Evolutionary conservation across 2,888 invertebrate species (phyloP), one percentile per base, ranked within the genome.

Genomic region (Drosophila basisetae): DNA sequence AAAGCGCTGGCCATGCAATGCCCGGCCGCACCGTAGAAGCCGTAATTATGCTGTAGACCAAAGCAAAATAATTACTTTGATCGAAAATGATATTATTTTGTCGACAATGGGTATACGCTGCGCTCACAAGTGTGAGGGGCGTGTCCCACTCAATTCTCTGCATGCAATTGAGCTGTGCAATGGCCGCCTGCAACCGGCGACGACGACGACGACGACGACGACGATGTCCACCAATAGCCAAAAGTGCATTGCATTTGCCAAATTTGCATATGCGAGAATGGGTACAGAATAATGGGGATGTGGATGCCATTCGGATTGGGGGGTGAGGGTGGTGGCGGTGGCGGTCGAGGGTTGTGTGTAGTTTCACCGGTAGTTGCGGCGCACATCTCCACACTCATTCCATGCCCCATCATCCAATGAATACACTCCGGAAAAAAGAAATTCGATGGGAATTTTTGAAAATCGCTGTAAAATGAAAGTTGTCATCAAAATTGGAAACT

Each of bases 21-120:
- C 66, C 67, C 37, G 47, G 50, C 66, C 43, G 35, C 49, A 54
- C 62, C 62, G 73, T 68, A 73, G 78, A 78, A 78, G 79, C 83
- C 84, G 74, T 85, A 89, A 89, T 89, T 90, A 89, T 89, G 90
- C 90, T 86, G 90, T 90, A 87, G 88, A 89, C 89, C 90, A 86
- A 84, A 89, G 90, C 88, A 83, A 89, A 89, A 89, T 89, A 89
- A 89, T 89, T 89, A 89, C 90, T 90, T 88, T 88, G 90, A 89
- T 90, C 90, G 89, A 83, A 88, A 89, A 89, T 89, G 90, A 89
- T 89, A 90, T 89, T 88, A 89, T 89, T 89, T 89, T 85, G 88
- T 77, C 74, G 85, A 77, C 76, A 76, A 84, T 78, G 79, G 75
- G 71, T 73, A 56, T 72, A 60, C 61, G 56, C 22, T 9, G 58